Evolutionary conservation across 1,140 invertebrate genomes (phyloP), one percentile per base, ranked within the genome.

Genomic region (Gryon sp.): DNA sequence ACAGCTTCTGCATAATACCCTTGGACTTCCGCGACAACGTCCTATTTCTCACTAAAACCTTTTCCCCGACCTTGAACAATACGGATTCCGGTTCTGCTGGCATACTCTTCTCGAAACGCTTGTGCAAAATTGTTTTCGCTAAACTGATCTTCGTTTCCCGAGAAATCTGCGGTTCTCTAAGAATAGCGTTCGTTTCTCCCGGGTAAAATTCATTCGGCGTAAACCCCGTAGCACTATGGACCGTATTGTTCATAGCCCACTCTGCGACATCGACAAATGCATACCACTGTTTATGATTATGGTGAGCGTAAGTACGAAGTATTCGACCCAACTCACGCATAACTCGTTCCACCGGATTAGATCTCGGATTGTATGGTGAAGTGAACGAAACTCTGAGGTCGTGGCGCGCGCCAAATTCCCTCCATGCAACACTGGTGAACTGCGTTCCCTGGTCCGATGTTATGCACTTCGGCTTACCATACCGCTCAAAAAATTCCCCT

Each of bases 311-410:
- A 2, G 11, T 5, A 6, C 48, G 15, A 1, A 52, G 18, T 11
- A 52, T 52, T 14, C 48, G 11, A 2, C 48, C 48, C 7, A 52
- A 14, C 9, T 52, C 48, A 22, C 8, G 0, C 48, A 52, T 36
- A 0, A 52, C 48, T 0, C 48, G 28, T 36, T 52, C 48, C 1
- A 52, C 48, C 4, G 48, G 48, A 9, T 52, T 52, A 0, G 48
- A 34, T 8, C 12, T 1, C 0, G 48, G 48, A 14, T 52, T 52
- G 11, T 52, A 52, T n/a, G 48, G 48, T 0, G 16, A 12, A 2
- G 48, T 52, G 8, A 12, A 36, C 0, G 48, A 36, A 0, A 52
- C 7, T 11, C 19, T 0, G 1, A 52, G 12, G 1, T 11, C 30
- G n/a, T 36, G 1, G 2, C 6, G 0, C 3, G 4, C 5, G 0